These are phyloP conservation scores for Sebastes glaucus DNA, from an alignment of 2,797 vertebrate genomes.

Conservation along the genomic window DNA sequence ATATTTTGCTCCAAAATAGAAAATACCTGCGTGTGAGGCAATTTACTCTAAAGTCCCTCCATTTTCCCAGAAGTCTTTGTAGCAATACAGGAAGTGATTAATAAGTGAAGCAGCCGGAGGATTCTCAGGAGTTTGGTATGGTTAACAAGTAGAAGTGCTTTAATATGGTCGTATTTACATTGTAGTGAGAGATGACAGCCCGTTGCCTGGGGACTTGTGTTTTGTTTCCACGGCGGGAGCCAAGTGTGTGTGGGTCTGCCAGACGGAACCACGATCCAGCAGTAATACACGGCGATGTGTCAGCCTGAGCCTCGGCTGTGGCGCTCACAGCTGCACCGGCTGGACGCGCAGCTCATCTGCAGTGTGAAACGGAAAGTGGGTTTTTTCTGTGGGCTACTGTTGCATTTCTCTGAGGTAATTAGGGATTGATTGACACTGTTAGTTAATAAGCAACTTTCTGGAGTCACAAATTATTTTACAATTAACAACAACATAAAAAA, in stretches of 20 bases:
- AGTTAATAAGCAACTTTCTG: neutral
- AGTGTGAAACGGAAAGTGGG: constrained; percentile 1
- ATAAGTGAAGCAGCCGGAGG: constrained; percentile 61
- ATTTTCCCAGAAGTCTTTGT: constrained; percentile 73
- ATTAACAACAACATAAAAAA: neutral
- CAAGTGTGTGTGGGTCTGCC: constrained; percentile 67
- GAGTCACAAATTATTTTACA: neutral
- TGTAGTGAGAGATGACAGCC: constrained; percentile 66
- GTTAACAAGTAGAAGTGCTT: constrained; percentile 61
- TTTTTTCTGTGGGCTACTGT: neutral
- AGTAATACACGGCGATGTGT: constrained; percentile 62
- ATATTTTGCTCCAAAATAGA: constrained; percentile 34
- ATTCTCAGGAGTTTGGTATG: constrained; percentile 57
- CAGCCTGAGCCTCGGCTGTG: constrained; percentile 42
- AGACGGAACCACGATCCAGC: constrained; percentile 64
- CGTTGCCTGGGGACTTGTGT: constrained; percentile 72
- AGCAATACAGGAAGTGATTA: constrained; percentile 79
- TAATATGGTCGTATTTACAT: constrained; percentile 79
- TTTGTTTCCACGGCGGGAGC: constrained; percentile 69
- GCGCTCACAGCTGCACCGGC: constrained; percentile 49
- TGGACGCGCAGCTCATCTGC: constrained; percentile 21
- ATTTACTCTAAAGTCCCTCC: constrained; percentile 41
- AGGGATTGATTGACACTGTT: neutral
- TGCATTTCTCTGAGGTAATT: neutral
- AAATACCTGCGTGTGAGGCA: constrained; percentile 55